These are phyloP conservation scores for Paguma larvata DNA, from an alignment of 2,797 vertebrate species.

Conservation along the genomic window DNA sequence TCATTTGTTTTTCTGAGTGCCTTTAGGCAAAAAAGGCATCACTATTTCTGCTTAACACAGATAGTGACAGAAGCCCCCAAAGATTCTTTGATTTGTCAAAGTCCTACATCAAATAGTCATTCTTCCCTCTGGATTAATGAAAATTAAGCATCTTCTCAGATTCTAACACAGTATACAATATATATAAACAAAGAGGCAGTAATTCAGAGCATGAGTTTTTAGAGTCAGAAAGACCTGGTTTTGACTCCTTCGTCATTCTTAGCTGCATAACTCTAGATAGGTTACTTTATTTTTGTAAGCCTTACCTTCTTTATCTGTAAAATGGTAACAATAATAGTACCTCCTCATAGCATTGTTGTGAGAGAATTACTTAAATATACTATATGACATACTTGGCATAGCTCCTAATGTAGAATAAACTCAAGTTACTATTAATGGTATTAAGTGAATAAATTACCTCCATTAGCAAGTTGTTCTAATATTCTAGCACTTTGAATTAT, in stretches of 20 bases:
- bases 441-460: constrained; percentile 37
- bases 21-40: not conserved
- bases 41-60: not conserved
- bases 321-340: not conserved
- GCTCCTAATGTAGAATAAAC: not conserved
- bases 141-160: constrained; percentile 38
- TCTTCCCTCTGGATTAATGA: not conserved
- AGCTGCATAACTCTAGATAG: not conserved
- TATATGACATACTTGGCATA: not conserved
- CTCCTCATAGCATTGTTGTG: constrained; percentile 19
- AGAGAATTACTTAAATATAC: constrained; percentile 19
- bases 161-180: not conserved
- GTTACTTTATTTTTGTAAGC: not conserved
- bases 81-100: constrained; percentile 6
- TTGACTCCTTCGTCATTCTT: not conserved
- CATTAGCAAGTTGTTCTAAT: constrained; percentile 17
- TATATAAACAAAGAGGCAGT: not conserved
- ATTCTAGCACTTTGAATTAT: constrained; percentile 26
- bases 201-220: not conserved
- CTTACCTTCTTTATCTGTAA: constrained; percentile 30
- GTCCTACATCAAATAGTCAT: not conserved
- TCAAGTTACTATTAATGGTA: constrained; percentile 36
- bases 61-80: not conserved
- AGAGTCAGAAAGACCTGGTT: not conserved
- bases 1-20: constrained; percentile 20